Conservation (phyloP, 2,113 vertebrate species). For the Dicerorhinus sumatrensis region DNA sequence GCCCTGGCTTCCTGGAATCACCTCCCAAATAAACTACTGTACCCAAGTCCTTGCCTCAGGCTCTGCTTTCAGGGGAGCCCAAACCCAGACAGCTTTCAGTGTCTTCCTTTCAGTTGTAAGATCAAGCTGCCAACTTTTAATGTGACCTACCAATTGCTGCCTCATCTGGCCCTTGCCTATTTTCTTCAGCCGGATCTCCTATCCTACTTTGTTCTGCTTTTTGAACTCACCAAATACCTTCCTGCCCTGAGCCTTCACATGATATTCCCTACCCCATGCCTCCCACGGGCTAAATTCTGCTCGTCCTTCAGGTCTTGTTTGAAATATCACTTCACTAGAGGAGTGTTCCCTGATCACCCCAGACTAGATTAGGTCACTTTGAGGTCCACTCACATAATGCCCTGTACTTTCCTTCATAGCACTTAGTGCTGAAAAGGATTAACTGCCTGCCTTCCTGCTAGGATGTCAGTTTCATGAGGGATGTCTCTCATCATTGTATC, state of each 20-base stretch:
- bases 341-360: not conserved
- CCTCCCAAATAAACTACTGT: not conserved
- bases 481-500: not conserved
- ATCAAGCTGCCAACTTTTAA: not conserved
- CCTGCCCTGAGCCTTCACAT: not conserved
- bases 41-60: not conserved
- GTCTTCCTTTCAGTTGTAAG: not conserved
- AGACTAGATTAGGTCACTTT: not conserved
- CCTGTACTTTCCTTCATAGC: not conserved
- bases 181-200: no score
- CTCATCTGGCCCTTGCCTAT: not conserved
- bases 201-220: not conserved
- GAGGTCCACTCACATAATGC: no score
- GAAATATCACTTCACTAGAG: not conserved
- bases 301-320: not conserved
- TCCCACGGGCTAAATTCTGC: not conserved
- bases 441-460: not conserved
- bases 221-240: not conserved
- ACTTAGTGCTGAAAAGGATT: not conserved
- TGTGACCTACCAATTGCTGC: not conserved
- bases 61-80: not conserved
- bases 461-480: not conserved
- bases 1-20: not conserved
- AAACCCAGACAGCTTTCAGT: not conserved
- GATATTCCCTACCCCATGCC: rapidly evolving